Base-by-base conservation (phyloP, 2,888 invertebrate genomes). In the Synanthedon formicaeformis region DNA sequence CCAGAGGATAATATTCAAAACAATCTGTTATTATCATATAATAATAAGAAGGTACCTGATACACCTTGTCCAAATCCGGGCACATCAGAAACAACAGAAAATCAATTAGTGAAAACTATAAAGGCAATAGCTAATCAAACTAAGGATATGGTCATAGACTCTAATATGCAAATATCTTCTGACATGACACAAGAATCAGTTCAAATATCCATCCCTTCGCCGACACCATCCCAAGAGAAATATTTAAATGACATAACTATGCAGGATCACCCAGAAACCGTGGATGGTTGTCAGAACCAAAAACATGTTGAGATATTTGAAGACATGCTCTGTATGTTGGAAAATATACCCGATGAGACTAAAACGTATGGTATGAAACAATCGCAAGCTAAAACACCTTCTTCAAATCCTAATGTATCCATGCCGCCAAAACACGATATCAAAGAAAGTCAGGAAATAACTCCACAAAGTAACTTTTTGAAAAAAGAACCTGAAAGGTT, bases 281-380 rank as follows among this genome's bases (percentile, higher is more conserved):
- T 88, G 6, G 90, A 88, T 63, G 87, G 86, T n/a, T n/a, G n/a
- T n/a, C n/a, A n/a, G n/a, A 88, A 82, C 58, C 74, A 80, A 1
- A 88, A 89, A 60, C 90, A 89, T 52, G 90, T 90, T 13, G 92
- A 92, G 64, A 89, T 90, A 0, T 90, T 92, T 51, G 92, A 92
- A 62, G 92, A 92, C 63, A 91, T 92, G 77, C 73, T 92, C 12
- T 91, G 92, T 66, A 92, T 92, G 88, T 81, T 92, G 49, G 92
- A 92, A 61, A 92, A 92, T 58, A 92, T 92, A 50, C 81, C 87
- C 2, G 82, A 83, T 54, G 85, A 85, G 45, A 60, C 71, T 2
- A 86, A 86, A 63, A 60, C 70, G 1, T 84, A 73, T 60, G 71
- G 66, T 11, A 66, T 71, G 60, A 81, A 81, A 59, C 78, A 78